These are phyloP conservation scores for Meandrusa payeni DNA, from an alignment of 2,888 invertebrate genomes.

Conservation along the genomic window DNA sequence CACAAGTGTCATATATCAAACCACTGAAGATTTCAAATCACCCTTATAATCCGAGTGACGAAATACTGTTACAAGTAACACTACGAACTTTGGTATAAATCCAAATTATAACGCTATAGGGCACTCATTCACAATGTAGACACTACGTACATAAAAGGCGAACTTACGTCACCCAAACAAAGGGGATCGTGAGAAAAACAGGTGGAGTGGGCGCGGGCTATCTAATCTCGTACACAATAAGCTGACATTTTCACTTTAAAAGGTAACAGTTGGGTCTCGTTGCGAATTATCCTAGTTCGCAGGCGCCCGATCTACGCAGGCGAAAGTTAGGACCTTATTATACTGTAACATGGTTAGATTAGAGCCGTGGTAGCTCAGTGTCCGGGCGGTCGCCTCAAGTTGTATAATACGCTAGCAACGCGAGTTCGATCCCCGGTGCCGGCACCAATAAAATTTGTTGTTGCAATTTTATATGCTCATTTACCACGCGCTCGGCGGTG, in stretches of 20 bases:
- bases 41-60: too few species aligned
- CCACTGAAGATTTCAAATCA: too few species aligned
- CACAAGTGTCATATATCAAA: too few species aligned
- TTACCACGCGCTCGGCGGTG: too few species aligned
- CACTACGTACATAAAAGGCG: slow-evolving; percentile 8
- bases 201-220: slow-evolving; percentile 44
- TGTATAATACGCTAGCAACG: too few species aligned
- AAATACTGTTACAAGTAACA: too few species aligned
- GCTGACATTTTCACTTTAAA: slow-evolving; percentile 42
- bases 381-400: too few species aligned
- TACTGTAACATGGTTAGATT: background rate
- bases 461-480: too few species aligned
- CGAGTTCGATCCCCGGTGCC: too few species aligned
- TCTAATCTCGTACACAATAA: slow-evolving; percentile 50
- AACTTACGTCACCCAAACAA: slow-evolving; percentile 26
- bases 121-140: background rate
- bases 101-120: background rate
- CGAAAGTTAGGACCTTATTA: background rate
- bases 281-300: slow-evolving; percentile 15
- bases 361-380: too few species aligned
- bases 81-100: background rate
- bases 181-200: slow-evolving; percentile 48
- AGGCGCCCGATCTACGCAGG: slow-evolving; percentile 3
- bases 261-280: slow-evolving; percentile 22
- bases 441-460: too few species aligned